Evolutionary conservation across 2,888 invertebrate genomes (phyloP), one percentile per base, ranked within the genome.

Genomic region (Fragum sueziense): DNA sequence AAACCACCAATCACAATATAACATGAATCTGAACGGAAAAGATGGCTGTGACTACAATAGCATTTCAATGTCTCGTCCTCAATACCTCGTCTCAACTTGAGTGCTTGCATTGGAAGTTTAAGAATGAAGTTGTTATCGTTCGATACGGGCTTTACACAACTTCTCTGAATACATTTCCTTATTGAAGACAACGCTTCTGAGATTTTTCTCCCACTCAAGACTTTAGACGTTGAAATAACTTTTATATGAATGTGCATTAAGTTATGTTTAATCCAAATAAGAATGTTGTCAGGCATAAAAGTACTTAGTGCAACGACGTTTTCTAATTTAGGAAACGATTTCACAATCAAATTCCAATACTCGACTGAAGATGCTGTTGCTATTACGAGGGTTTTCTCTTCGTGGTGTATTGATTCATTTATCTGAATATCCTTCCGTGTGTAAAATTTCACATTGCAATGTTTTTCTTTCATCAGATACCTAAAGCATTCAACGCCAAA

Each of bases 1-100:
- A 86, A 72, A 2, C 89, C 88, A 14, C 89, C 89, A 14, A 86
- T 76, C 6, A 89, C 73, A 7, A 88, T 70, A 61, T 89, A 89
- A 7, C 71, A 68, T 0, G 77, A 79, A 27, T 80, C 70, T 31
- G 70, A 41, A 11, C 80, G 22, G 52, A 87, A 83, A 14, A 86
- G 29, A 27, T n/a, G 17, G 14, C 61, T 27, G 14, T 14, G 17
- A 31, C 11, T 20, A 31, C 25, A 27, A 27, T 25, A 29, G 20
- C 31, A 61, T n/a, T 61, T 33, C 61, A 61, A 33, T 20, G 61
- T 27, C 20, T 33, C n/a, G 11, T 61, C 11, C 33, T 61, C 31
- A 29, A 61, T 29, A 3, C 20, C 27, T 6, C 33, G n/a, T 33
- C 33, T 22, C 27, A 61, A 25, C 2, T 61, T 9, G 3, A 22